Evolutionary conservation across 2,888 invertebrate species (phyloP), one percentile per base, ranked within the genome.

Genomic region (Pyrocoelia pectoralis): DNA sequence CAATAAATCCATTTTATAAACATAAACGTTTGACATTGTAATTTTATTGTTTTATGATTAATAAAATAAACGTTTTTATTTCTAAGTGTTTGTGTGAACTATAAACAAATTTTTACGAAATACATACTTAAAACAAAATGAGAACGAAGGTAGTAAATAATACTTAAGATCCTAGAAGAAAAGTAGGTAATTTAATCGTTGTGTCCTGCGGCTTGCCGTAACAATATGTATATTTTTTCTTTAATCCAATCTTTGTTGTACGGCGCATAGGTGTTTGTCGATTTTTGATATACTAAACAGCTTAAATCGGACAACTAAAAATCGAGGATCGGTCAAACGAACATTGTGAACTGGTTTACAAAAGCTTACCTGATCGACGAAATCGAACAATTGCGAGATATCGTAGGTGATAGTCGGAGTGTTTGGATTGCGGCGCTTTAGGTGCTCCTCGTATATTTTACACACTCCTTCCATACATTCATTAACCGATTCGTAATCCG

Each of bases 221-320:
- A 83, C 74, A 98, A 83, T 2, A 97, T 92, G 78, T 98, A 98
- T 68, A 99, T 97, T 80, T 98, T 97, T 80, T 99, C 98, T 81
- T 99, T 99, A 61, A 99, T 96, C 98, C 98, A 99, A 76, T 97
- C 97, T 83, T 98, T 98, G 81, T 98, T 98, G 83, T 98, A 98
- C 0, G 99, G 99, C 1, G 96, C 95, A 77, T 99, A 99, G 0
- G 96, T 95, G 77, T 96, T 95, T 41, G 94, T 94, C 5, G 93
- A 92, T 79, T 97, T 97, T 83, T 97, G 95, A 81, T 95, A 98
- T 66, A 99, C 98, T 65, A 99, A 84, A 77, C 98, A 98, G 73
- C 96, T 95, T 52, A 99, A 86, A 79, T 99, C 99, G 15, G 94
- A 90, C 51, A 99, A 84, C 83, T 90, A 81, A 29, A 29, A 33